Conservation (phyloP, 2,888 invertebrate genomes). For the Venusia cambrica region DNA sequence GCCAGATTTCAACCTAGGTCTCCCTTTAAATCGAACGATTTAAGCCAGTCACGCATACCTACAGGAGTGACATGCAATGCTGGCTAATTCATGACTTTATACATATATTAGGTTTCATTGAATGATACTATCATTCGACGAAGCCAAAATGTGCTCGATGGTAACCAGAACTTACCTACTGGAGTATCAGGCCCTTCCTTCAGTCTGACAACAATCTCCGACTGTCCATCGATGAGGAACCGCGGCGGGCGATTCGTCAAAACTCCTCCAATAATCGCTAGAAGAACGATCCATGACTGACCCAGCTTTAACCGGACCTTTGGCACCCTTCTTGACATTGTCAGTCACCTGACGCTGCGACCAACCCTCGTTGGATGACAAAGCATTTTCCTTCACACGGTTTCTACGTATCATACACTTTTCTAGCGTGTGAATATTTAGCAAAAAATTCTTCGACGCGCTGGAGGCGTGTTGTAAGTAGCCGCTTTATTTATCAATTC, state of each 20-base stretch:
- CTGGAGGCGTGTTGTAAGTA: not conserved
- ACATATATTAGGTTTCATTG: too few relatives aligned
- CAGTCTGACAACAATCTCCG: constrained; percentile 93
- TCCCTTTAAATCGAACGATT: too few relatives aligned
- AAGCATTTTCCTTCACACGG: constrained; percentile 21
- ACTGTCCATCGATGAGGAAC: constrained; percentile 92
- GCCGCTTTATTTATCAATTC: not conserved
- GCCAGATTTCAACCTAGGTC: too few relatives aligned
- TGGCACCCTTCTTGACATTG: constrained; percentile 41
- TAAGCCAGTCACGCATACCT: too few relatives aligned
- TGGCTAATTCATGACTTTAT: too few relatives aligned
- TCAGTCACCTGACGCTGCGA: constrained; percentile 31
- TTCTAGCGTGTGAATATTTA: constrained; percentile 5
- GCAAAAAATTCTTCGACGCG: constrained; percentile 1
- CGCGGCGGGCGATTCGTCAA: constrained; percentile 90
- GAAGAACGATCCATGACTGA: constrained; percentile 38
- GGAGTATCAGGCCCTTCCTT: constrained; percentile 94
- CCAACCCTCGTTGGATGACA: constrained; percentile 14
- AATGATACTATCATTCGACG: too few relatives aligned
- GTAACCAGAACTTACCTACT: constrained; percentile 90
- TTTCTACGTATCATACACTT: constrained; percentile 10
- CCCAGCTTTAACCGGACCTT: constrained; percentile 69
- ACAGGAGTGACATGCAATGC: too few relatives aligned
- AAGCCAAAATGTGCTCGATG: too few relatives aligned
- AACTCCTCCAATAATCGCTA: constrained; percentile 41